Percentiles rank a stretch among this genome's conserved stretches.
Evolutionary conservation across 1,140 invertebrate species (phyloP).

Genomic region (Drosophila orena): DNA sequence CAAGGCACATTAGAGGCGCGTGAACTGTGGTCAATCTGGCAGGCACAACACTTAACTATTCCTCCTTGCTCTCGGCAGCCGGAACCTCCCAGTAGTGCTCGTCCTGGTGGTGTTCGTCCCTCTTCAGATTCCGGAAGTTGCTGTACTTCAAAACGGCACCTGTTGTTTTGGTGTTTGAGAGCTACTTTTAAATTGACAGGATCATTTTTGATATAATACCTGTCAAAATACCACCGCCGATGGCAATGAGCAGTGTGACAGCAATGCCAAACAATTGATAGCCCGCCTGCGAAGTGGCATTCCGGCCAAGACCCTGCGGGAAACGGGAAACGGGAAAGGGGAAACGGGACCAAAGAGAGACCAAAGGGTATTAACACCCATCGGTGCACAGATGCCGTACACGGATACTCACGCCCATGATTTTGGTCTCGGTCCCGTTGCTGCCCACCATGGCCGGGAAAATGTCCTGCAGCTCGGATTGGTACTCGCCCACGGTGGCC

Average conservation of each 20-base stretch:
- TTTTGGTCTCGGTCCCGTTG: conserved; percentile 66
- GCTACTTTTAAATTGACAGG: too few species aligned
- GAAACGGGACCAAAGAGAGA: neutral
- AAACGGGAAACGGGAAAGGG: neutral
- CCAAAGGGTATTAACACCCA: conserved; percentile 8
- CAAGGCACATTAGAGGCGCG: conserved; percentile 49
- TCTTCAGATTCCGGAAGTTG: conserved; percentile 85
- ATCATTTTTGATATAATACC: conserved; percentile 86
- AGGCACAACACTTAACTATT: conserved; percentile 76
- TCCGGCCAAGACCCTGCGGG: conserved; percentile 86
- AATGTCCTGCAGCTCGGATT: conserved; percentile 87
- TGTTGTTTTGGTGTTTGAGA: conserved; percentile 60
- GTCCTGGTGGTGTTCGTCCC: conserved; percentile 86
- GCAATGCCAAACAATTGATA: conserved; percentile 91
- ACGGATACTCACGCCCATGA: conserved; percentile 75
- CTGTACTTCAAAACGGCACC: conserved; percentile 85
- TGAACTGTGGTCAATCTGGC: conserved; percentile 14
- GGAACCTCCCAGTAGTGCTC: conserved; percentile 87
- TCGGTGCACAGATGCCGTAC: neutral
- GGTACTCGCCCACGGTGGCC: conserved; percentile 87
- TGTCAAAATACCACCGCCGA: conserved; percentile 91
- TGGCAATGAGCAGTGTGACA: conserved; percentile 89
- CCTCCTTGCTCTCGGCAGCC: conserved; percentile 70
- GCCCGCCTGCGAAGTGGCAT: conserved; percentile 89
- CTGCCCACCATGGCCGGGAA: conserved; percentile 86